Percentiles rank a stretch among this genome's conserved stretches.
Conservation (phyloP, 2,888 invertebrate genomes). For the Pimpla rufipes region DNA sequence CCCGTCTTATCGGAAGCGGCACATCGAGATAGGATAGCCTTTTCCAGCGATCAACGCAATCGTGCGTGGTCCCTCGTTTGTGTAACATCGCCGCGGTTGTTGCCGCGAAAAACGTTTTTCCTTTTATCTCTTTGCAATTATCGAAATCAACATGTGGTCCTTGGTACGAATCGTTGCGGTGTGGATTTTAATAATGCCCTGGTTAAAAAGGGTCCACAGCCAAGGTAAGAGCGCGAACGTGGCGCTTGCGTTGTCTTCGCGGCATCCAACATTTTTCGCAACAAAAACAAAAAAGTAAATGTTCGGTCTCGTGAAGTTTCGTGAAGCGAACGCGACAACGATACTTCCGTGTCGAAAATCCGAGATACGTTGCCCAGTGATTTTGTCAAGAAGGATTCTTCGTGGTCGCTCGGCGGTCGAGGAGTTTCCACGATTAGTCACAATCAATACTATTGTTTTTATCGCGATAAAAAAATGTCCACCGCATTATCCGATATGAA, state of each 20-base stretch:
- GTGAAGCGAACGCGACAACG: no score
- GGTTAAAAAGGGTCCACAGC: conserved; percentile 14
- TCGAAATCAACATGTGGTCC: conserved; percentile 30
- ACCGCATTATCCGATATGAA: conserved; percentile 11
- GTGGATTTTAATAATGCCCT: conserved; percentile 8
- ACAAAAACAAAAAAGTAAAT: no score
- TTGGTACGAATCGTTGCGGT: conserved; percentile 21
- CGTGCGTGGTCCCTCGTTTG: conserved; percentile 16
- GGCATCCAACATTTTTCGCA: no score
- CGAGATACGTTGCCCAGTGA: no score
- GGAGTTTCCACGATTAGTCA: conserved; percentile 9
- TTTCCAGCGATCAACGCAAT: conserved; percentile 43
- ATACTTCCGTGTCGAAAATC: no score
- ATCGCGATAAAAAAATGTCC: conserved; percentile 5
- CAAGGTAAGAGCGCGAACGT: no score
- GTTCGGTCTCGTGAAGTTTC: no score
- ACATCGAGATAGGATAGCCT: conserved; percentile 46
- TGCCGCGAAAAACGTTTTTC: not conserved
- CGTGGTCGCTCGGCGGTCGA: not conserved
- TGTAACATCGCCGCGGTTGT: conserved; percentile 26
- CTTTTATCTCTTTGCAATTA: not conserved
- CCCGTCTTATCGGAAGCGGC: conserved; percentile 44
- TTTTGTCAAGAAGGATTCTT: no score
- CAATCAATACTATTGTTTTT: conserved; percentile 10
- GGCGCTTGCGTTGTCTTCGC: no score